Evolutionary conservation across 2,797 vertebrate genomes (phyloP), one percentile per base, ranked within the genome.

Genomic region (Falco biarmicus): DNA sequence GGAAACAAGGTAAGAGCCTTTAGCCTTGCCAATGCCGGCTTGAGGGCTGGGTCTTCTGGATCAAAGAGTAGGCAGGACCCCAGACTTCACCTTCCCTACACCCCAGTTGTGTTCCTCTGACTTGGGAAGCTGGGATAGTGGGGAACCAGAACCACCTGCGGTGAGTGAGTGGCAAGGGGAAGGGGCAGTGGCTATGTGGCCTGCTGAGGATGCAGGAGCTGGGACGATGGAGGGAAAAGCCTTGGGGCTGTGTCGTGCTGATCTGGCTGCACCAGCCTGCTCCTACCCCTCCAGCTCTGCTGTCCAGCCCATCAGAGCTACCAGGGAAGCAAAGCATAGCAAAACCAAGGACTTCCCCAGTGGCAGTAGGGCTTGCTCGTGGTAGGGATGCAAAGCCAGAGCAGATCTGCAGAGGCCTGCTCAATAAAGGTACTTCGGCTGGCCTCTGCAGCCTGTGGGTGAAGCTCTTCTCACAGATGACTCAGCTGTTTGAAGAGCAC

Each of bases 391-490:
- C 13, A 8, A 54, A 81, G 41, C 45, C 47, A 26, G 57, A 71
- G 32, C 39, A 69, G 51, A 60, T 28, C 15, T 41, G 41, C 45
- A 63, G 37, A 59, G n/a, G 25, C 11, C 59, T 64, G 15, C 51
- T 86, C 78, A 15, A 10, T 15, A n/a, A 84, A 74, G 4, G 21
- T 22, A 15, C 12, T 45, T 45, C 1, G 2, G 21, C 34, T 53
- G 73, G 19, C 41, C 64, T n/a, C 68, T 76, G 45, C 19, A 32
- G 39, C 31, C 65, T 28, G 4, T 2, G 10, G 5, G 5, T 28
- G n/a, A 65, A 80, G 32, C 15, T 14, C 48, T 88, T 53, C 41
- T n/a, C 3, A 1, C 0, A 2, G 48, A 24, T 14, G 2, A 17
- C 69, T 75, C 59, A 85, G 56, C 66, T 48, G 34, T 84, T 84